Evolutionary conservation across 1,140 invertebrate genomes (phyloP).

Genomic region (Plodia interpunctella): DNA sequence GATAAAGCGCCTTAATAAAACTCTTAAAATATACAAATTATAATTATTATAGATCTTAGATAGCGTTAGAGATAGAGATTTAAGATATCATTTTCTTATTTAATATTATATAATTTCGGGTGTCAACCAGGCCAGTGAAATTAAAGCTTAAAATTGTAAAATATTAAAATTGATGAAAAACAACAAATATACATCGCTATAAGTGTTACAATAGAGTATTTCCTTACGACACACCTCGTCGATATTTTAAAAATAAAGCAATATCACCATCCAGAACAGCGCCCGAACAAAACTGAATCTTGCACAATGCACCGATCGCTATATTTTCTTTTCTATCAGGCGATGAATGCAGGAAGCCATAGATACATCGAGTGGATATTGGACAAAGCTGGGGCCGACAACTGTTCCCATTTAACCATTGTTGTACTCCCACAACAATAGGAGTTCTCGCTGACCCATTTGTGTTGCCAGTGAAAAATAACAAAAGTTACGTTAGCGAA

Average conservation of each 20-base stretch:
- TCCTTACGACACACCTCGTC: too few species aligned
- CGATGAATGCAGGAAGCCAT: slow-evolving; percentile 47
- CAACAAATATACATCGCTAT: too few species aligned
- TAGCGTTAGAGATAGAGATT: too few species aligned
- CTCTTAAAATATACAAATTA: too few species aligned
- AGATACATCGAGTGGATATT: slow-evolving; percentile 61
- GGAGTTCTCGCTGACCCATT: slow-evolving; percentile 45
- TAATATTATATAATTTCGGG: too few species aligned
- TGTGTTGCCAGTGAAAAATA: slow-evolving; percentile 41
- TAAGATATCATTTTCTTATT: too few species aligned
- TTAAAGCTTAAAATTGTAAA: too few species aligned
- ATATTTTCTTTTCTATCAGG: slow-evolving; percentile 49
- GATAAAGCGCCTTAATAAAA: too few species aligned
- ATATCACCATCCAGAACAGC: not conserved
- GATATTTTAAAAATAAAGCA: not conserved
- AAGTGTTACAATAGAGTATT: too few species aligned
- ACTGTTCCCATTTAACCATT: slow-evolving; percentile 54
- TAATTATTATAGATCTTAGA: too few species aligned
- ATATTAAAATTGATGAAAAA: too few species aligned
- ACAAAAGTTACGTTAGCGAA: slow-evolving; percentile 40
- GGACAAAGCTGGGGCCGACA: slow-evolving; percentile 54
- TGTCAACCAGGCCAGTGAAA: too few species aligned
- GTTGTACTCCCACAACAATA: slow-evolving; percentile 49
- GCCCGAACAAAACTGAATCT: slow-evolving; percentile 2
- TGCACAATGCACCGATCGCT: slow-evolving; percentile 20